Percentiles rank a stretch among this genome's conserved stretches.
These are phyloP conservation scores for Hylomyscus alleni DNA, from an alignment of 2,797 vertebrate species.

Conservation along the genomic window DNA sequence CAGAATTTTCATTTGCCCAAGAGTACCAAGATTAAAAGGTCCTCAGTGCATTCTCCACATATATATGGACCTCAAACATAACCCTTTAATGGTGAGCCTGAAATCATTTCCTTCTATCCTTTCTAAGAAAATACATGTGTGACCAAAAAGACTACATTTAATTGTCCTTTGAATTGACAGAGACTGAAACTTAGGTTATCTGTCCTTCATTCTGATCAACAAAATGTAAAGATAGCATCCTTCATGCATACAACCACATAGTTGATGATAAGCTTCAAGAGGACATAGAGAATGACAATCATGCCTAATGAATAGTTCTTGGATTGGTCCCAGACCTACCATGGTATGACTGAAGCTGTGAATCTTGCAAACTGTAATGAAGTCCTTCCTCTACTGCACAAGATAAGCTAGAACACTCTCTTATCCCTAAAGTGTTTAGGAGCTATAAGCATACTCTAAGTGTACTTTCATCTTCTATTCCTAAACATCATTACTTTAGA, in stretches of 20 bases:
- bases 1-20: neutral
- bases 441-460: neutral
- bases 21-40: neutral
- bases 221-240: neutral
- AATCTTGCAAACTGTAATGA: neutral
- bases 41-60: neutral
- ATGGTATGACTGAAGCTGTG: neutral
- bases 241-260: neutral
- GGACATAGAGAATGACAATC: neutral
- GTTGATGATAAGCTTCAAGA: neutral
- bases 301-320: neutral
- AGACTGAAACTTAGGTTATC: neutral
- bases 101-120: too few species aligned
- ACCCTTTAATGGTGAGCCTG: neutral
- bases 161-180: neutral
- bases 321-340: neutral
- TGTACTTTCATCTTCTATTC: neutral
- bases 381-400: neutral
- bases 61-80: neutral
- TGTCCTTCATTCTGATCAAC: neutral
- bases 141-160: neutral
- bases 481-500: neutral
- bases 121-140: neutral
- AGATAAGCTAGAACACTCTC: neutral
- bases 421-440: neutral